Percentiles rank a stretch among this genome's conserved stretches.
Evolutionary conservation across 1,140 invertebrate genomes (phyloP).

Genomic region (Thereuonema tuberculata): DNA sequence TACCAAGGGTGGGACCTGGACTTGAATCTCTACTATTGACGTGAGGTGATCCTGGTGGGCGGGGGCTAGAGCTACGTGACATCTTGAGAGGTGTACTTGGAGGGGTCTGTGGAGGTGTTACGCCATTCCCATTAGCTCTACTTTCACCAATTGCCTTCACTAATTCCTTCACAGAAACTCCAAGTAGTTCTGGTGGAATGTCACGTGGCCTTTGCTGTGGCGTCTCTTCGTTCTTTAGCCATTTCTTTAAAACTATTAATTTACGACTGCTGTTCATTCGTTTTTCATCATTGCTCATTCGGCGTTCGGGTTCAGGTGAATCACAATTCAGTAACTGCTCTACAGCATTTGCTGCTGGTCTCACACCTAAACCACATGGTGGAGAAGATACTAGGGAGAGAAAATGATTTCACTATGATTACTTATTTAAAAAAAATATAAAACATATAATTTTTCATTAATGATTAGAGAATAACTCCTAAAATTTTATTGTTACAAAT

Average conservation of each 20-base stretch:
- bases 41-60: constrained; percentile 21
- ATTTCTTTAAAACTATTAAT: constrained; percentile 52
- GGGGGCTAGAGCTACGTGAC: constrained; percentile 47
- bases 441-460: background rate
- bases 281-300: background rate
- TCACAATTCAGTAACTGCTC: background rate
- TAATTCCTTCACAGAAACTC: constrained; percentile 61
- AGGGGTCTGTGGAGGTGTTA: constrained; percentile 53
- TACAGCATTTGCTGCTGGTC: too few relatives aligned
- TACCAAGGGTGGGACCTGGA: constrained; percentile 4
- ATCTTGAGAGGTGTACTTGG: constrained; percentile 35
- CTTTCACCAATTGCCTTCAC: constrained; percentile 65
- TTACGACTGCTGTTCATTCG: constrained; percentile 10
- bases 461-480: too few relatives aligned
- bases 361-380: too few relatives aligned
- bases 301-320: too few relatives aligned
- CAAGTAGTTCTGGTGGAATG: constrained; percentile 47
- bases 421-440: background rate
- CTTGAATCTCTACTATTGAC: constrained; percentile 5
- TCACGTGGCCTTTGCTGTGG: constrained; percentile 33
- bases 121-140: constrained; percentile 58
- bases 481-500: too few relatives aligned
- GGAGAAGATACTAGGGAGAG: background rate
- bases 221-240: constrained; percentile 46
- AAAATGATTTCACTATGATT: background rate